Base-by-base conservation (phyloP, 2,888 invertebrate genomes). In the Troides aeacus region DNA sequence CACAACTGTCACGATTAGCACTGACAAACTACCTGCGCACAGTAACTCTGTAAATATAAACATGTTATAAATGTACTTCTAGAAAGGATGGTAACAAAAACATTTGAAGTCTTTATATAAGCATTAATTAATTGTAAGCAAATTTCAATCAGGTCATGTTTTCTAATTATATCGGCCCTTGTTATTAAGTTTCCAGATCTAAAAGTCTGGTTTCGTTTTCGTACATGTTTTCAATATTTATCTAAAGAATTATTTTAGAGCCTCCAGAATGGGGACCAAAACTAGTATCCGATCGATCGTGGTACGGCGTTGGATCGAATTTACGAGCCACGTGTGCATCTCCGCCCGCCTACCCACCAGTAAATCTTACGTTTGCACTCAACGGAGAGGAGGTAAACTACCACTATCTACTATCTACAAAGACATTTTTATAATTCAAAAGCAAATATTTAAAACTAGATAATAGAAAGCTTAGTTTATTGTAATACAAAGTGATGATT, bases 291-390 rank as follows among this genome's bases (percentile, higher is more conserved):
- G 96, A 95, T 82, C 94, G 95, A 77, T 94, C 93, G 76, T 94
- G 95, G 86, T 95, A 95, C 84, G 95, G 95, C 72, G 94, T 95
- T 71, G 95, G 95, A 5, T 95, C 95, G 72, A 94, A 93, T 18
- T 89, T 96, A 73, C 93, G 94, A 70, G 95, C 94, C 60, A 95
- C 95, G 72, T 96, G 96, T 79, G 95, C 94, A 12, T 93, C 95
- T 30, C 95, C 95, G 21, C 93, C 94, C 21, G 94, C 95, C 65
- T 94, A 94, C 85, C 96, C 96, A 36, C 92, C 95, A 18, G 94
- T 94, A 65, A 96, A 96, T 84, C 92, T 96, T 77, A 96, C 95
- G 63, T 96, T 95, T 92, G 94, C 94, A 74, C 92, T 96, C 67
- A 96, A 96, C 81, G 95, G 94, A 71, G 91, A 87, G 81, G 94